Conservation (phyloP, 2,113 vertebrate genomes). For the Dicrurus megarhynchus region DNA sequence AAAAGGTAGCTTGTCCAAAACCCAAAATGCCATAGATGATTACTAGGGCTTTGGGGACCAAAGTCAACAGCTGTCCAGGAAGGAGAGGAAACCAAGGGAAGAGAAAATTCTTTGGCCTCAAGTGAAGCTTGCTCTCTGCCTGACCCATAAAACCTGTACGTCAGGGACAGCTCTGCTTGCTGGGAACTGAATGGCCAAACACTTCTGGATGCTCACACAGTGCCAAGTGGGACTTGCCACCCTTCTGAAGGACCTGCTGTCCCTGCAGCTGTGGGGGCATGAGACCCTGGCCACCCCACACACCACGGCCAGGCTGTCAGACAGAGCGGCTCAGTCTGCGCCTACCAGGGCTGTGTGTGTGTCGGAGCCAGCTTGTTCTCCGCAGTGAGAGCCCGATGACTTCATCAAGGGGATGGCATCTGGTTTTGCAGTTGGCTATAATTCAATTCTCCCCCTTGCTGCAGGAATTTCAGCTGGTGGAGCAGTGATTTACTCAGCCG, state of each 20-base stretch:
- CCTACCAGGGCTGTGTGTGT: constrained; percentile 11
- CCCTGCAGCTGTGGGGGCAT: neutral
- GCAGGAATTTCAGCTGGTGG: constrained; percentile 39
- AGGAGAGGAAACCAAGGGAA: constrained; percentile 31
- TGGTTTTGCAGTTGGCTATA: constrained; percentile 42
- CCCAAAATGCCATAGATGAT: neutral
- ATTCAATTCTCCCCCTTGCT: constrained; percentile 47
- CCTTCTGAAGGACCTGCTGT: neutral
- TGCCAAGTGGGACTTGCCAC: neutral
- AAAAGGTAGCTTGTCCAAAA: constrained; percentile 9
- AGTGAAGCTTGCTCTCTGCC: constrained; percentile 1
- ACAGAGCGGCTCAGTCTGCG: constrained; percentile 30
- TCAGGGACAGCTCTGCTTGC: neutral
- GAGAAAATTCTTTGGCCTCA: neutral
- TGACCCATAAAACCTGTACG: neutral
- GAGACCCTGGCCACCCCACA: neutral
- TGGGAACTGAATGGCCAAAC: neutral
- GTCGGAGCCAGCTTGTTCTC: constrained; percentile 24
- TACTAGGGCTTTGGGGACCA: neutral
- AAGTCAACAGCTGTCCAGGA: constrained; percentile 40
- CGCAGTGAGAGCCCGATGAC: constrained; percentile 13
- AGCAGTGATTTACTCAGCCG: neutral
- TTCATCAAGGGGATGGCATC: constrained; percentile 58
- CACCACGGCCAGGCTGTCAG: neutral
- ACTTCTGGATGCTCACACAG: neutral